Base-by-base conservation (phyloP, 2,113 vertebrate species). In the Bubo blakistoni region DNA sequence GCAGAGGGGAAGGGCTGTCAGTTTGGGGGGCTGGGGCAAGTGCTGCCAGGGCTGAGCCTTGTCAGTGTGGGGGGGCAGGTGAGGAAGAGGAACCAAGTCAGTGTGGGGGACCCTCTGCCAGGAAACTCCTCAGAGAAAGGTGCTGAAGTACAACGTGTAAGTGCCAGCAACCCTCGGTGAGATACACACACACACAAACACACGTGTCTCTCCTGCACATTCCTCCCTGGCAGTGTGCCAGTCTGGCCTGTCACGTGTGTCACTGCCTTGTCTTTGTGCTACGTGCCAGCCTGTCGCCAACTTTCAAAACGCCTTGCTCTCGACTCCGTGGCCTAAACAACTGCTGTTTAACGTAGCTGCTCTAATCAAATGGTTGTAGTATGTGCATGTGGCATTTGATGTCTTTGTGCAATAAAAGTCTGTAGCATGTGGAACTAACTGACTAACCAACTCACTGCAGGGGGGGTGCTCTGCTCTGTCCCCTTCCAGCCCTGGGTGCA, bases 131-230 rank as follows among this genome's bases (percentile, higher is more conserved):
- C 42, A 46, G 73, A 47, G 69, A 76, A 67, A 58, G 49, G 66
- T 0, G 0, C 63, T 49, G 25, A 52, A 73, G 38, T 40, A 38
- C 27, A 52, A 5, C 0, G 2, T 18, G 10, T 36, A 30, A n/a
- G 51, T 24, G 27, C 25, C 16, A 46, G 72, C 47, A 82, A 1
- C 20, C 49, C 72, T 55, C 44, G 7, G 11, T 15, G 40, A 63
- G 8, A 11, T 0, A 15, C 6, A 26, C 18, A 25, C n/a, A 3
- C 11, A 13, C 29, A 29, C 13, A 13, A 8, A 1, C 18, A 5
- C 34, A 8, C 15, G 3, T 4, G 32, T 11, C 16, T 30, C 52
- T 55, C 54, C 65, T 0, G 5, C 62, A 17, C 1, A 6, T 24
- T 34, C 30, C 24, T 55, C 26, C 34, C 38, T 1, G 0, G 38